phyloP scores from a whole-genome alignment of 2,888 invertebrate species.

The Eupeodes latifasciatus region DNA sequence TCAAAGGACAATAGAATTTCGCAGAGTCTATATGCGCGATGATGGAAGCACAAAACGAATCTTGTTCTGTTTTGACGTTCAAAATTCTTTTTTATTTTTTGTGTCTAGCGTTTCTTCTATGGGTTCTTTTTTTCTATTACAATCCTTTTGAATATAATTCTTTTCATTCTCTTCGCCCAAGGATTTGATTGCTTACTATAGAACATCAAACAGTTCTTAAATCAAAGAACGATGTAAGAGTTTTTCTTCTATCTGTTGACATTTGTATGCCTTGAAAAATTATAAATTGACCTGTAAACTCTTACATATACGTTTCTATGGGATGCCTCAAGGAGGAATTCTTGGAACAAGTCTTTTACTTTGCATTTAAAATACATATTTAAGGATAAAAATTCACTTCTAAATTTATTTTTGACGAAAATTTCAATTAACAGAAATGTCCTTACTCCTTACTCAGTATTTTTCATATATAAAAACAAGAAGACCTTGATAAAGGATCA shows the following conservation, averaged over 20 bases:
- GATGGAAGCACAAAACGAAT: slow-evolving; percentile 40
- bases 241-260: background rate
- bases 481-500: too few relatives aligned
- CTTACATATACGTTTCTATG: background rate
- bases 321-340: slow-evolving; percentile 10
- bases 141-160: slow-evolving; percentile 23
- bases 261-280: background rate
- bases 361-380: too few relatives aligned
- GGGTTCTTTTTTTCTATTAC: slow-evolving; percentile 18
- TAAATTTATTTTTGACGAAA: too few relatives aligned
- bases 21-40: background rate
- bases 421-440: too few relatives aligned
- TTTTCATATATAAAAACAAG: too few relatives aligned
- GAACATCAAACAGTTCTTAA: background rate
- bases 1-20: slow-evolving; percentile 62
- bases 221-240: slow-evolving; percentile 10
- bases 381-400: too few relatives aligned
- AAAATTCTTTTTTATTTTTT: slow-evolving; percentile 21
- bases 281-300: background rate
- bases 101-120: slow-evolving; percentile 2
- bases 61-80: slow-evolving; percentile 36
- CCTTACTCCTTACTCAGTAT: too few relatives aligned
- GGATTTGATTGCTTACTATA: background rate
- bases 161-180: slow-evolving; percentile 21
- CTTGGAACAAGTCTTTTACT: background rate